phyloP scores from a whole-genome alignment of 2,888 invertebrate genomes.

The Alentia gelatinosa region DNA sequence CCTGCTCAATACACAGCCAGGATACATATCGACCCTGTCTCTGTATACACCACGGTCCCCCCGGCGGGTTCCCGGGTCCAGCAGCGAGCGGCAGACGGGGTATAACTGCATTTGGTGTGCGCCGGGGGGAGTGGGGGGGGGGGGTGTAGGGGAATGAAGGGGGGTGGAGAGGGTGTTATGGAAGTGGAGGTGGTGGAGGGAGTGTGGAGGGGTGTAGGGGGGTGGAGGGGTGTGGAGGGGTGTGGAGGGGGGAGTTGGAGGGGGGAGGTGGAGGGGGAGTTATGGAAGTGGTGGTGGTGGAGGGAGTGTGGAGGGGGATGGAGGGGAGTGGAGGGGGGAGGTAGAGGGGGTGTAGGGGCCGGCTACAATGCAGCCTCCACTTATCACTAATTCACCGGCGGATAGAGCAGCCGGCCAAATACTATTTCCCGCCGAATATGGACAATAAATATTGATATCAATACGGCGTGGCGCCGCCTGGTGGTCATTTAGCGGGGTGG shows the following conservation, averaged over 20 bases:
- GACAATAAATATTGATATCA: slow-evolving; percentile 16
- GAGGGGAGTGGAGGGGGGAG: too few relatives aligned
- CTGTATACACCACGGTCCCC: not conserved
- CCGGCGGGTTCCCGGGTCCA: not conserved
- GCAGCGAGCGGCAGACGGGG: not conserved
- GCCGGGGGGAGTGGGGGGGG: not conserved
- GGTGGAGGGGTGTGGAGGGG: too few relatives aligned
- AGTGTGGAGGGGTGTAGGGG: too few relatives aligned
- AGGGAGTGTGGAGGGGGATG: too few relatives aligned
- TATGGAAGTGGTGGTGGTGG: too few relatives aligned
- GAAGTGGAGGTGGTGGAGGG: too few relatives aligned
- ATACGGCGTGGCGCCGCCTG: not conserved
- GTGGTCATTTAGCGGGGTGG: not conserved
- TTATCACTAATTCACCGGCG: not conserved
- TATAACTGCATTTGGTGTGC: not conserved
- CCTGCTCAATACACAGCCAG: not conserved
- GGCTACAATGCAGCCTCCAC: not conserved
- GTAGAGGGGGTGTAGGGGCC: too few relatives aligned
- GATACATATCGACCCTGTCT: not conserved
- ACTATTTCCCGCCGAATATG: slow-evolving; percentile 1
- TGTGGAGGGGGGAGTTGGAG: too few relatives aligned
- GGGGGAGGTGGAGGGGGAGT: too few relatives aligned
- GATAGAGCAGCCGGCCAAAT: not conserved
- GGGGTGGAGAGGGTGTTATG: too few relatives aligned
- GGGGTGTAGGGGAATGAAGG: too few relatives aligned